Evolutionary conservation across 1,140 invertebrate species (phyloP).

Genomic region (Zophobas atratus): DNA sequence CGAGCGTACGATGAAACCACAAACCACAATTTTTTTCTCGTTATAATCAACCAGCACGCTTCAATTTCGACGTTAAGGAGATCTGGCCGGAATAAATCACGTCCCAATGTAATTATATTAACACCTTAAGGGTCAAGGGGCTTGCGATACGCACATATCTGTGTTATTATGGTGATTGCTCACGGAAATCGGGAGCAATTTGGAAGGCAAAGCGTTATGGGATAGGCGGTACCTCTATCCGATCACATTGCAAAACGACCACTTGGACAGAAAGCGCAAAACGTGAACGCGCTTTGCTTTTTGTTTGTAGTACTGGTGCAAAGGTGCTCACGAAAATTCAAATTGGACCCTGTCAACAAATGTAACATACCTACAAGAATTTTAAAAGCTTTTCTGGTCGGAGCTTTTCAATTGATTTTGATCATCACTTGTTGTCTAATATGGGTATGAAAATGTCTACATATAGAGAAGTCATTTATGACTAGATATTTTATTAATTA

Average conservation of each 20-base stretch:
- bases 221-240: conserved; percentile 10
- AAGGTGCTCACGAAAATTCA: no score
- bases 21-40: conserved; percentile 35
- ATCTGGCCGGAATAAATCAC: conserved; percentile 39
- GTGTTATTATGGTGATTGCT: conserved; percentile 41
- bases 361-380: no score
- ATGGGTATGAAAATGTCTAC: no score
- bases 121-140: conserved; percentile 41
- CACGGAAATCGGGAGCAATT: conserved; percentile 46
- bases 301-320: no score
- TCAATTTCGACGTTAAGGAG: conserved; percentile 15
- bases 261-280: not conserved
- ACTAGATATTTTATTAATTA: no score
- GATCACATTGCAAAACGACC: not conserved
- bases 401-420: no score
- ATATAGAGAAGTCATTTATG: no score
- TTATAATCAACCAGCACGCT: conserved; percentile 18
- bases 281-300: no score
- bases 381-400: no score
- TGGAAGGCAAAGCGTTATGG: conserved; percentile 23
- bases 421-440: no score
- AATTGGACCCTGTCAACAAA: no score
- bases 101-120: conserved; percentile 45
- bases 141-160: conserved; percentile 7
- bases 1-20: conserved; percentile 23